These are phyloP conservation scores for Meteorus colon DNA, from an alignment of 2,888 invertebrate genomes.

Conservation along the genomic window DNA sequence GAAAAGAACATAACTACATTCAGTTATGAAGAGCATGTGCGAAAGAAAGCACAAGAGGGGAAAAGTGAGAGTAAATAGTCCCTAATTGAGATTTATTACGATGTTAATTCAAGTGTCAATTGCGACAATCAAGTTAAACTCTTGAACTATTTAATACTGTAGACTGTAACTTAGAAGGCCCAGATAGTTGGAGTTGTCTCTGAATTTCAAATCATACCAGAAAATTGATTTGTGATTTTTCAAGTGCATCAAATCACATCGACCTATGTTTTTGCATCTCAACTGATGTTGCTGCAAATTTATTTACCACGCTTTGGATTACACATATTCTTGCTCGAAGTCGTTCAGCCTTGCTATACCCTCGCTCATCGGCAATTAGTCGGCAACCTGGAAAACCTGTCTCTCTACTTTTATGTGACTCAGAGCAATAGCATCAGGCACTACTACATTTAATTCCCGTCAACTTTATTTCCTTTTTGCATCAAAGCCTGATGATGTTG, in stretches of 20 bases:
- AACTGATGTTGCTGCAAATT: neutral
- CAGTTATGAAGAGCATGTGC: neutral
- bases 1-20: neutral
- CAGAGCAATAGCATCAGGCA: slow-evolving; percentile 13
- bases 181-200: slow-evolving; percentile 10
- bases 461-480: neutral
- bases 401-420: slow-evolving; percentile 35
- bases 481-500: neutral
- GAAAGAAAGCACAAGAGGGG: neutral
- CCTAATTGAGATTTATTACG: slow-evolving; percentile 32
- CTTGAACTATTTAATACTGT: slow-evolving; percentile 34
- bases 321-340: slow-evolving; percentile 24
- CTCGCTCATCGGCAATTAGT: slow-evolving; percentile 29
- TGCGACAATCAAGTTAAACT: slow-evolving; percentile 40
- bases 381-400: slow-evolving; percentile 33
- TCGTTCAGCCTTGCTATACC: slow-evolving; percentile 23
- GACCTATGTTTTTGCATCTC: neutral
- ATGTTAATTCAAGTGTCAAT: slow-evolving; percentile 40
- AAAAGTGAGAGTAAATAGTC: neutral
- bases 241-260: neutral
- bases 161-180: slow-evolving; percentile 35
- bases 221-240: neutral
- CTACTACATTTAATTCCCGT: slow-evolving; percentile 1
- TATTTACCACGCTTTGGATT: slow-evolving; percentile 12
- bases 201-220: neutral